Evolutionary conservation across 2,888 invertebrate genomes (phyloP).

Genomic region (Drosophila cognata): DNA sequence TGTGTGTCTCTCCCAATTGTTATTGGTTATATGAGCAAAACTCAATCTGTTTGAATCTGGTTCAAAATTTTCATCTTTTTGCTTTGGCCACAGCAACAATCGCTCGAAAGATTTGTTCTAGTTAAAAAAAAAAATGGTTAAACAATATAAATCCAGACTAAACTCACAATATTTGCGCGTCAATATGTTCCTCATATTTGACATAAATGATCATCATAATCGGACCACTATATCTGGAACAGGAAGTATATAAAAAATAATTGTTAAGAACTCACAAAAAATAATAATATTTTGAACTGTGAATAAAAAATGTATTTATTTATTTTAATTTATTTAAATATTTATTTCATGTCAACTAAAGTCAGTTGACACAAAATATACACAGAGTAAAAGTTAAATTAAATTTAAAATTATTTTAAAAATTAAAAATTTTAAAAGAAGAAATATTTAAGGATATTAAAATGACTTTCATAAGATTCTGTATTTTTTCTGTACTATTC

Average conservation of each 20-base stretch:
- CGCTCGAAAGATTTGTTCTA: neutral
- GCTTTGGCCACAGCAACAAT: neutral
- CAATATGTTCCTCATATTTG: neutral
- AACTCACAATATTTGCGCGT: neutral
- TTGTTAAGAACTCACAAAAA: neutral
- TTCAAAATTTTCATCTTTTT: neutral
- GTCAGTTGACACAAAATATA: no score
- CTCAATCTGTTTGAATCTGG: neutral
- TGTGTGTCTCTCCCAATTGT: neutral
- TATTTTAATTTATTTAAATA: no score
- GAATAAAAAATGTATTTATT: no score
- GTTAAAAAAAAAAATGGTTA: neutral
- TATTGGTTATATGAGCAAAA: neutral
- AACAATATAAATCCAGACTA: neutral
- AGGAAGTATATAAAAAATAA: neutral
- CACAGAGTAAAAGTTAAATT: no score
- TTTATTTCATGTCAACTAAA: no score
- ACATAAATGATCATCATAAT: neutral
- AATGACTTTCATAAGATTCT: no score
- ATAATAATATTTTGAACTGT: neutral
- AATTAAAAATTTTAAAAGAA: no score
- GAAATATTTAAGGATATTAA: no score
- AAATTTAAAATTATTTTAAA: no score
- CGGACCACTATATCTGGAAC: neutral
- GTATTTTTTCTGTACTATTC: fast-evolving